Evolutionary conservation across 2,888 invertebrate species (phyloP).

Genomic region (Sphaerophoria rueppellii): DNA sequence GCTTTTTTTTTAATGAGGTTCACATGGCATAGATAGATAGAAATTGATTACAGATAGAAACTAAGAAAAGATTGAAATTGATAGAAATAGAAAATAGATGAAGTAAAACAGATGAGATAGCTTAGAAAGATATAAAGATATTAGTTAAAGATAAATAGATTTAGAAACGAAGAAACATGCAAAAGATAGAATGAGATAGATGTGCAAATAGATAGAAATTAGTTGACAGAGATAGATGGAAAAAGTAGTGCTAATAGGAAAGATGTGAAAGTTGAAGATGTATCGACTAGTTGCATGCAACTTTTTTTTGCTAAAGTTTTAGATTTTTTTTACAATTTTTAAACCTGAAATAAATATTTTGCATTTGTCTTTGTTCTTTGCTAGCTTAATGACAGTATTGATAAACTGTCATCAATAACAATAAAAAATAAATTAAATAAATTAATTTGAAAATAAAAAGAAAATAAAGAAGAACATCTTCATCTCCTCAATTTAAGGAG

Average conservation of each 20-base stretch:
- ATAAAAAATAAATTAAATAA: conserved; percentile 80
- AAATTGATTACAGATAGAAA: conserved; percentile 32
- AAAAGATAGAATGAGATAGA: neutral
- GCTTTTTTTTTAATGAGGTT: conserved; percentile 66
- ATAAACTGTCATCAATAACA: conserved; percentile 33
- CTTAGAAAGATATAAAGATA: neutral
- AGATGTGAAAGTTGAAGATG: conserved; percentile 35
- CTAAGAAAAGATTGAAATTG: conserved; percentile 16
- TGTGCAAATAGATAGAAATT: neutral
- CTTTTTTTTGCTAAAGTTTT: conserved; percentile 72
- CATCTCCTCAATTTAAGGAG: conserved; percentile 32
- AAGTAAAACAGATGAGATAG: neutral
- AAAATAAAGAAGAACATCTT: conserved; percentile 41
- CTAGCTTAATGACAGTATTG: conserved; percentile 35
- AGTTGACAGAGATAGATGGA: conserved; percentile 44
- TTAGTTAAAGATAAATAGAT: neutral
- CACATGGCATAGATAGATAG: conserved; percentile 57
- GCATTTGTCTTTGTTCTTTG: conserved; percentile 41
- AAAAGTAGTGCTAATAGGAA: conserved; percentile 6
- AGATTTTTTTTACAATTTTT: conserved; percentile 49
- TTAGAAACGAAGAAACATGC: neutral
- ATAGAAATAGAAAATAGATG: neutral
- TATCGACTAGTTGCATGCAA: conserved; percentile 80
- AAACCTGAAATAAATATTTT: conserved; percentile 49
- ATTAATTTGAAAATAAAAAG: conserved; percentile 80